These are phyloP conservation scores for Pterois miles DNA, from an alignment of 2,797 vertebrate species.

Conservation along the genomic window DNA sequence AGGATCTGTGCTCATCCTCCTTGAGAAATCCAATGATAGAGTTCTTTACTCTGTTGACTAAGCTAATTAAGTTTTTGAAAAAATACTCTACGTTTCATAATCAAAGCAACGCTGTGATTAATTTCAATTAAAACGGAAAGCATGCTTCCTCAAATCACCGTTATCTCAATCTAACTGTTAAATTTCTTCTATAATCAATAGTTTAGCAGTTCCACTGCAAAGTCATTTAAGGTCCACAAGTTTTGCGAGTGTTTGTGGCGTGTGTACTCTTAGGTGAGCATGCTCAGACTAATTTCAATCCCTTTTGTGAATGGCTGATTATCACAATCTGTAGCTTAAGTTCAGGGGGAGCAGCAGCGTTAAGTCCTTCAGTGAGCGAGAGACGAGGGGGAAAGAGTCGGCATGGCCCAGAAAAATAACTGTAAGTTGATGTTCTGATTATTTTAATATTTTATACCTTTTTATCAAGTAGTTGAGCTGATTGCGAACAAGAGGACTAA, in stretches of 20 bases:
- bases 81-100: neutral
- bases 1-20: conserved; percentile 45
- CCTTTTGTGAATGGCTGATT: conserved; percentile 72
- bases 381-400: conserved; percentile 42
- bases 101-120: conserved; percentile 46
- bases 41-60: conserved; percentile 52
- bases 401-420: conserved; percentile 75
- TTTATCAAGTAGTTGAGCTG: neutral
- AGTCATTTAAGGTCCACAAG: conserved; percentile 32
- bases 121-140: conserved; percentile 44
- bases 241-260: conserved; percentile 11
- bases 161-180: neutral
- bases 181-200: neutral
- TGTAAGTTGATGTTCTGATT: conserved; percentile 64
- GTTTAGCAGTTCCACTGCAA: conserved; percentile 12
- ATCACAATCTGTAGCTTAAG: conserved; percentile 64
- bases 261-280: conserved; percentile 41
- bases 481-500: conserved; percentile 40
- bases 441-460: conserved; percentile 8
- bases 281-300: conserved; percentile 67
- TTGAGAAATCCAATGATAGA: conserved; percentile 48
- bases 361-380: conserved; percentile 44
- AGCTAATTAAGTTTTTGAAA: conserved; percentile 48
- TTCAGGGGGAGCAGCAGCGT: conserved; percentile 40
- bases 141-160: neutral